These are phyloP conservation scores for Orchestia grillus DNA, from an alignment of 1,140 invertebrate species.

Conservation along the genomic window DNA sequence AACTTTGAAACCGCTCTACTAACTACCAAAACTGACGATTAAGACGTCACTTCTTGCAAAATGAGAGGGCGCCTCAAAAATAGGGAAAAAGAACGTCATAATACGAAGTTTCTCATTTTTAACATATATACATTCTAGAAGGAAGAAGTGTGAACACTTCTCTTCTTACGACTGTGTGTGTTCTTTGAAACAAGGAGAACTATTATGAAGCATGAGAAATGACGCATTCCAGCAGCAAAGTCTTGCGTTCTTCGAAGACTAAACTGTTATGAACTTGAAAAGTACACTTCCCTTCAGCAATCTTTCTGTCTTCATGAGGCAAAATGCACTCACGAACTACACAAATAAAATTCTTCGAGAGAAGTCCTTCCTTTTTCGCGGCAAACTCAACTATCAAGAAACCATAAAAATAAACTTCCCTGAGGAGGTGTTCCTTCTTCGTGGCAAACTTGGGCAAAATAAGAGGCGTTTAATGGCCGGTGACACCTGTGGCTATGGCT, in stretches of 20 bases:
- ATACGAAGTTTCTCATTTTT: too few species aligned
- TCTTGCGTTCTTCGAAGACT: neutral
- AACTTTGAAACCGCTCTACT: too few species aligned
- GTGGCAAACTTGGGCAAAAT: neutral
- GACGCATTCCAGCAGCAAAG: neutral
- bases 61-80: too few species aligned
- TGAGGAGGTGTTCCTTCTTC: neutral
- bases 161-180: too few species aligned
- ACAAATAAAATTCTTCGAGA: neutral
- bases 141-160: too few species aligned
- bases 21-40: too few species aligned
- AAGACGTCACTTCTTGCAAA: too few species aligned
- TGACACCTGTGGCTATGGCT: constrained; percentile 25
- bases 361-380: neutral
- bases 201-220: neutral
- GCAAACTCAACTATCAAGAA: neutral
- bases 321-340: neutral
- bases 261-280: neutral
- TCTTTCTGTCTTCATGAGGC: neutral
- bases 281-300: neutral
- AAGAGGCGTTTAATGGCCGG: constrained; percentile 1
- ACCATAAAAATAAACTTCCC: neutral
- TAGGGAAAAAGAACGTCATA: too few species aligned
- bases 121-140: too few species aligned
- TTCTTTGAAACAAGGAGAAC: neutral